These are phyloP conservation scores for Calosoma granatense DNA, from an alignment of 1,140 invertebrate species.

Conservation along the genomic window DNA sequence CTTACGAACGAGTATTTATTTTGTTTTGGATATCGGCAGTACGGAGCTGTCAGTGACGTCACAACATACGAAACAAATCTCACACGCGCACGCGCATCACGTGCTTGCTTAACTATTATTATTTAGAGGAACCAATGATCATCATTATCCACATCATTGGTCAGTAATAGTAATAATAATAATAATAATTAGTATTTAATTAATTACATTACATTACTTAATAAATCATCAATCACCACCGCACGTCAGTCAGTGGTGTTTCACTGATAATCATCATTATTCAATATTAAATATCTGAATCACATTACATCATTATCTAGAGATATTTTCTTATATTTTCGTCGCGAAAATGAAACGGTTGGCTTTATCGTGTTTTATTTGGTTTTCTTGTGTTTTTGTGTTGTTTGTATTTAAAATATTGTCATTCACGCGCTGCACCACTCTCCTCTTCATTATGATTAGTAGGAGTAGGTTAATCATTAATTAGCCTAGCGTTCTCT, in stretches of 20 bases:
- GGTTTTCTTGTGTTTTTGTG: too few relatives aligned
- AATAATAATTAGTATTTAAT: too few relatives aligned
- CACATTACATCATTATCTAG: not conserved
- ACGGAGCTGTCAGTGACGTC: slow-evolving; percentile 20
- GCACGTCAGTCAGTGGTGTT: not conserved
- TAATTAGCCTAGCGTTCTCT: not conserved
- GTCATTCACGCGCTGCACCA: not conserved
- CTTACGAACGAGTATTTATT: too few relatives aligned
- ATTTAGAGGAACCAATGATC: too few relatives aligned
- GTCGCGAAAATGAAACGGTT: too few relatives aligned
- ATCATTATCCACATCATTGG: too few relatives aligned
- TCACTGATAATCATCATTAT: too few relatives aligned
- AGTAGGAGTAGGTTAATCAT: not conserved
- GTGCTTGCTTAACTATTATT: too few relatives aligned
- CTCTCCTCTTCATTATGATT: not conserved
- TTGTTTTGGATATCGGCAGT: slow-evolving; percentile 15
- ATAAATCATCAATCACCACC: not conserved
- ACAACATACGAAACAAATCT: slow-evolving; percentile 18
- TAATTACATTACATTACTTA: not conserved
- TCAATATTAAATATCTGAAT: not conserved
- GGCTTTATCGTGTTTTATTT: too few relatives aligned
- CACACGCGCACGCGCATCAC: slow-evolving; percentile 1
- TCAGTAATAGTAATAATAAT: too few relatives aligned
- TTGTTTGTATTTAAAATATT: slow-evolving; percentile 2
- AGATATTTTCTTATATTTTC: not conserved